Conservation (phyloP, 2,797 vertebrate genomes). For the Merluccius polli region DNA sequence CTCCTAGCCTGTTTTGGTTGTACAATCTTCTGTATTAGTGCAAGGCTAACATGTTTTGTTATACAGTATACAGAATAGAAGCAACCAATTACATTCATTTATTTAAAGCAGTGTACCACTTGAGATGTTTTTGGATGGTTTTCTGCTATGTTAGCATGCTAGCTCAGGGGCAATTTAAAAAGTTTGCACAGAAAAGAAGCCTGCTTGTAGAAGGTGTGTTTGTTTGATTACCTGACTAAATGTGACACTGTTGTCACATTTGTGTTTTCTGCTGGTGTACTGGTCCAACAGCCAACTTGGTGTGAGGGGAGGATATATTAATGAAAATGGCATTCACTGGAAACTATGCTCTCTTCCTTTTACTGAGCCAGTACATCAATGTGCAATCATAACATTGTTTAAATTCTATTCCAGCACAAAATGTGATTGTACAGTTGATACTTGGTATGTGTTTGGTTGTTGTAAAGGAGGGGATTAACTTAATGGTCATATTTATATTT, state of each 20-base stretch:
- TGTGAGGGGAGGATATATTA: not conserved
- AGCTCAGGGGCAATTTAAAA: not conserved
- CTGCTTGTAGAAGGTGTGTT: not conserved
- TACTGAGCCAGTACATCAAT: conserved; percentile 4
- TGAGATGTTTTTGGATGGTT: not conserved
- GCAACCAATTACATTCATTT: not conserved
- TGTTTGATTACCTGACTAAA: not conserved
- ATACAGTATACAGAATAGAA: not conserved
- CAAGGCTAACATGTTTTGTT: not conserved
- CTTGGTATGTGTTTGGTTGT: not conserved
- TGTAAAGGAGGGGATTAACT: not conserved
- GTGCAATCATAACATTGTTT: not conserved
- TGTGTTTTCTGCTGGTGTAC: not conserved
- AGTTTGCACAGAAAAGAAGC: not conserved
- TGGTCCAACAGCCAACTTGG: not conserved
- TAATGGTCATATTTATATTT: not conserved
- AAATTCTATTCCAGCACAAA: not conserved
- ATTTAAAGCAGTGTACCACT: not conserved
- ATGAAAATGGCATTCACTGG: not conserved
- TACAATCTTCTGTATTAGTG: not conserved
- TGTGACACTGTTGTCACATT: not conserved
- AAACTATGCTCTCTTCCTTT: not conserved
- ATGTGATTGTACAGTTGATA: not conserved
- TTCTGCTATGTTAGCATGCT: not conserved
- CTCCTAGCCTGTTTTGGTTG: not conserved